phyloP scores from a whole-genome alignment of 92 coral and sea anemone genomes.

The Palythoa caribaeorum region DNA sequence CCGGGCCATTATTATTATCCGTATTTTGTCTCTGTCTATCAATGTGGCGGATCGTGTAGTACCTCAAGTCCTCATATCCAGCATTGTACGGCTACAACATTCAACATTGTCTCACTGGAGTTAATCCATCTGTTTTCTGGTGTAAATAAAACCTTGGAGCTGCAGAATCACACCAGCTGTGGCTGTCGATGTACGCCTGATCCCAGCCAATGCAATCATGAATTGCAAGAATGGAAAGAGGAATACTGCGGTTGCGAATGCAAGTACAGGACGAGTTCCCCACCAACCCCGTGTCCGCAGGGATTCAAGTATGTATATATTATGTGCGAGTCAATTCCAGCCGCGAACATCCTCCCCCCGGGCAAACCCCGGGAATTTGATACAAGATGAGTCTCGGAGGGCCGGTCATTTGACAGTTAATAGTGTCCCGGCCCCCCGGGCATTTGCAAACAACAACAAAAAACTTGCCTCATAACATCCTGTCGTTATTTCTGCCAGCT shows the following conservation, averaged over 20 bases:
- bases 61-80: not conserved
- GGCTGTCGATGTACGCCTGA: conserved; percentile 15
- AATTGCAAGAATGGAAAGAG: conserved; percentile 15
- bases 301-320: not conserved
- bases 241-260: conserved; percentile 15
- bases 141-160: not conserved
- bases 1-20: conserved; percentile 10
- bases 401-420: not conserved
- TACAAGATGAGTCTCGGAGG: too few species aligned
- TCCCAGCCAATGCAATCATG: conserved; percentile 18
- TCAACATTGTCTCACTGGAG: not conserved
- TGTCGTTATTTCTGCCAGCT: not conserved
- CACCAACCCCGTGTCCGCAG: conserved; percentile 8
- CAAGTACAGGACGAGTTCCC: conserved; percentile 15
- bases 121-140: not conserved
- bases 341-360: too few species aligned
- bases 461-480: too few species aligned
- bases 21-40: conserved; percentile 16
- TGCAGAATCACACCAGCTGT: conserved; percentile 24
- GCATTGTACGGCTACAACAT: conserved; percentile 17
- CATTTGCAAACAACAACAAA: too few species aligned
- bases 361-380: too few species aligned
- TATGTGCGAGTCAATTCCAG: too few species aligned
- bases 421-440: too few species aligned
- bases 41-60: conserved; percentile 21